Conservation (phyloP, 2,888 invertebrate genomes). For the Phyllotreta striolata region DNA sequence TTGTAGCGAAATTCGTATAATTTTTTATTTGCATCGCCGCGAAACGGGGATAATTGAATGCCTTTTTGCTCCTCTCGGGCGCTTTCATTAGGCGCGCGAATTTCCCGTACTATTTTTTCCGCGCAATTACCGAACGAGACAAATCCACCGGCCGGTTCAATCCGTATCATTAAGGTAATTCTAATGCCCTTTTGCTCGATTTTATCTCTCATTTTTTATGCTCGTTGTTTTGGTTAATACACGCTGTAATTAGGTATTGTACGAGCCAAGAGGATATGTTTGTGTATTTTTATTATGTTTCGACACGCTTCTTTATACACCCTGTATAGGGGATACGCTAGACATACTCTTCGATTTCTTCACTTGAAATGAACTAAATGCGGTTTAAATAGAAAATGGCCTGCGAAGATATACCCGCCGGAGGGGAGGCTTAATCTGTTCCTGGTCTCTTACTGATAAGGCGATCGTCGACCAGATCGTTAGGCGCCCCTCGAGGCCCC, state of each 20-base stretch:
- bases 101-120: slow-evolving; percentile 30
- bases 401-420: slow-evolving; percentile 39
- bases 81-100: slow-evolving; percentile 32
- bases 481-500: slow-evolving; percentile 48
- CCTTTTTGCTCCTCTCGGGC: slow-evolving; percentile 29
- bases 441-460: slow-evolving; percentile 62
- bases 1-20: slow-evolving; percentile 38
- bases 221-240: slow-evolving; percentile 8
- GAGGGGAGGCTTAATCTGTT: slow-evolving; percentile 60
- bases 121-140: slow-evolving; percentile 30
- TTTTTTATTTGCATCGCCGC: slow-evolving; percentile 39
- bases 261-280: no score
- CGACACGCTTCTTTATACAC: no score
- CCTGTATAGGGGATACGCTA: not conserved
- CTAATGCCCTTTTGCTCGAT: slow-evolving; percentile 18
- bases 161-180: slow-evolving; percentile 26
- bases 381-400: slow-evolving; percentile 21
- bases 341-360: not conserved
- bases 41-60: slow-evolving; percentile 33
- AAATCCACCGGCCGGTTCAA: not conserved
- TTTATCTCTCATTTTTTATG: slow-evolving; percentile 17
- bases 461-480: slow-evolving; percentile 60
- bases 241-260: not conserved
- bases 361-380: slow-evolving; percentile 19
- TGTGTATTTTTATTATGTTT: no score